Evolutionary conservation across 2,888 invertebrate species (phyloP).

Genomic region (Melangyna quadrimaculata): DNA sequence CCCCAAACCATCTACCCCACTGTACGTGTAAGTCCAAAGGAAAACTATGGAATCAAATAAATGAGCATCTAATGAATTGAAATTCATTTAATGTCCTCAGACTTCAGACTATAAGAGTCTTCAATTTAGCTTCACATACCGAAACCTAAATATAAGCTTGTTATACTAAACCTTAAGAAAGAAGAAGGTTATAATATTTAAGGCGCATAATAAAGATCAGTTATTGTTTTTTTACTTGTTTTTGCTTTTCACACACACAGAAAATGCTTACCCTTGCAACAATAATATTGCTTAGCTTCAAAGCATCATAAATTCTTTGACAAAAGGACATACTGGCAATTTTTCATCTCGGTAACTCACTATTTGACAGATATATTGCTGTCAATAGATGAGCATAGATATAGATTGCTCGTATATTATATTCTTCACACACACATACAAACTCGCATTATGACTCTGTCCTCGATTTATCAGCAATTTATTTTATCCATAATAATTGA

Average conservation of each 20-base stretch:
- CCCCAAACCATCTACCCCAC: not conserved
- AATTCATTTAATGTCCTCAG: constrained; percentile 62
- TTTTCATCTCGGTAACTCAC: constrained; percentile 66
- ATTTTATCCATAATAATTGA: constrained; percentile 50
- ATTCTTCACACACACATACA: not conserved
- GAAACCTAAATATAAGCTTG: no score
- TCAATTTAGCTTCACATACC: not conserved
- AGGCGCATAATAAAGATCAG: constrained; percentile 34
- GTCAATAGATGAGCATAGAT: not conserved
- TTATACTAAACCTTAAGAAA: not conserved
- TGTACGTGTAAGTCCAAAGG: not conserved
- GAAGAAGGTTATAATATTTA: constrained; percentile 45
- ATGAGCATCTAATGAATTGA: constrained; percentile 66
- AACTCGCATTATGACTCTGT: not conserved
- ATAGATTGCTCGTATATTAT: not conserved
- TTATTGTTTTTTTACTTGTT: constrained; percentile 50
- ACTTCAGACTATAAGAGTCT: constrained; percentile 26
- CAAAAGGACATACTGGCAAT: constrained; percentile 56
- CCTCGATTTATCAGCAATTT: constrained; percentile 58
- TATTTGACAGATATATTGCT: constrained; percentile 61
- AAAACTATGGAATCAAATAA: constrained; percentile 48
- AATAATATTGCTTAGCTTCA: constrained; percentile 60
- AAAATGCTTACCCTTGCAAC: constrained; percentile 66
- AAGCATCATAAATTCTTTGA: constrained; percentile 62
- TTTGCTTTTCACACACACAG: constrained; percentile 49